These are phyloP conservation scores for Drosophila sordidula DNA, from an alignment of 2,888 invertebrate species.

Conservation along the genomic window DNA sequence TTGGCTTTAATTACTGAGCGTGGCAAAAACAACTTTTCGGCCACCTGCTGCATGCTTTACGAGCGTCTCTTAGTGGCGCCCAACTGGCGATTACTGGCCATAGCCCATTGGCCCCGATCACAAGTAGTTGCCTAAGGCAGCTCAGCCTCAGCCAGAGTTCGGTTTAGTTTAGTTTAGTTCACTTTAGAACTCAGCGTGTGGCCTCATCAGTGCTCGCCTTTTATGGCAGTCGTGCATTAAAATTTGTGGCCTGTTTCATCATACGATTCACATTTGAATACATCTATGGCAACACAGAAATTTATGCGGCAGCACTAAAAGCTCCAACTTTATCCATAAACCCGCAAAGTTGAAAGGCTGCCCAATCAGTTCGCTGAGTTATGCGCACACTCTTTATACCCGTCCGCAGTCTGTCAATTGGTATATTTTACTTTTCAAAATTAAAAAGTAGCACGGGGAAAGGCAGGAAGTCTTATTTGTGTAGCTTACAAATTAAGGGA, in stretches of 20 bases:
- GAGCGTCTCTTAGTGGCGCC: conserved; percentile 27
- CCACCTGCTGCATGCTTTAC: conserved; percentile 75
- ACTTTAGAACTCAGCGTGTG: conserved; percentile 43
- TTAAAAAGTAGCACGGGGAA: too few relatives aligned
- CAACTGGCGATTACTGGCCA: conserved; percentile 21
- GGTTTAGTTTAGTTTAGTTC: conserved; percentile 16
- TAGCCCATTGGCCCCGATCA: conserved; percentile 15
- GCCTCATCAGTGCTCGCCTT: conserved; percentile 47
- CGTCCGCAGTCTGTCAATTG: not conserved
- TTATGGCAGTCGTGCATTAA: conserved; percentile 48
- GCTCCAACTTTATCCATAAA: conserved; percentile 56
- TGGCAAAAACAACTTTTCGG: conserved; percentile 40
- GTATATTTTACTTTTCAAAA: not conserved
- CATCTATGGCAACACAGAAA: conserved; percentile 37
- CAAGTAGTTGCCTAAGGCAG: conserved; percentile 31
- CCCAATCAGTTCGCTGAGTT: conserved; percentile 45
- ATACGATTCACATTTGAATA: conserved; percentile 51
- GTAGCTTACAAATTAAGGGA: too few relatives aligned
- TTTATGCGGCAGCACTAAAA: conserved; percentile 48
- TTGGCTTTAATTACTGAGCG: conserved; percentile 67
- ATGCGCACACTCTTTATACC: conserved; percentile 20
- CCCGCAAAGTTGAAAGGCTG: conserved; percentile 44
- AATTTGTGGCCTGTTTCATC: conserved; percentile 35
- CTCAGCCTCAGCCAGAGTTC: not conserved
- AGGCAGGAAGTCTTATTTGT: too few relatives aligned